These are phyloP conservation scores for Latrodectus geometricus DNA, from an alignment of 1,140 invertebrate genomes.

Conservation along the genomic window DNA sequence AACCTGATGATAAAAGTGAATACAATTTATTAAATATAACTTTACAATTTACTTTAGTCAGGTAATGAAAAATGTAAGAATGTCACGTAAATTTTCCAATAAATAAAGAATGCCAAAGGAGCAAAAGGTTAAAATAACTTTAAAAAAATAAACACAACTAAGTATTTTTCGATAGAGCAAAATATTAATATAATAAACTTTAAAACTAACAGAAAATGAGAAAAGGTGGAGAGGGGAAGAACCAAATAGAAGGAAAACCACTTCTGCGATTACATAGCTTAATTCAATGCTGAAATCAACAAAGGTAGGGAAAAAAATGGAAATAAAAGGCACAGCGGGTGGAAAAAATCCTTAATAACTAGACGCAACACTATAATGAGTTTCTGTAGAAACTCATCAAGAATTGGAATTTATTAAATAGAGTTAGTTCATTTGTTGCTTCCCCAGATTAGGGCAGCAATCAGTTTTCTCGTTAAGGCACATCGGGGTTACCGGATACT, in stretches of 20 bases:
- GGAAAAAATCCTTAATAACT: conserved; percentile 33
- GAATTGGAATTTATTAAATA: conserved; percentile 55
- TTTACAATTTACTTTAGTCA: too few species aligned
- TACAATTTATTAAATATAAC: too few species aligned
- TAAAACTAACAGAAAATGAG: too few species aligned
- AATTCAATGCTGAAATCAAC: conserved; percentile 37
- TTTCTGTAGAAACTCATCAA: conserved; percentile 53
- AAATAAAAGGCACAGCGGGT: background rate
- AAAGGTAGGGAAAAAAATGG: conserved; percentile 10
- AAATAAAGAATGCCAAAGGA: too few species aligned
- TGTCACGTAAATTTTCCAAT: too few species aligned
- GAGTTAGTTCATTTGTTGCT: conserved; percentile 54
- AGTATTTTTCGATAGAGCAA: too few species aligned
- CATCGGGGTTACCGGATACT: conserved; percentile 1
- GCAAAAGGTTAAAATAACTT: too few species aligned
- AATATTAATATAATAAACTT: too few species aligned
- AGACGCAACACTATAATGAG: conserved; percentile 45
- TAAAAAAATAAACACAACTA: too few species aligned
- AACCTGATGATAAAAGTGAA: too few species aligned
- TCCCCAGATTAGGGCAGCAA: conserved; percentile 43
- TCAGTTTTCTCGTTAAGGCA: conserved; percentile 48
- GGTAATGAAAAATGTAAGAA: too few species aligned
- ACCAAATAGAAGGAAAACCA: background rate
- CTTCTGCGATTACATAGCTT: conserved; percentile 40
- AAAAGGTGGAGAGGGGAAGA: background rate